These are phyloP conservation scores for Pimephales promelas DNA, from an alignment of 2,113 vertebrate genomes.

Conservation along the genomic window DNA sequence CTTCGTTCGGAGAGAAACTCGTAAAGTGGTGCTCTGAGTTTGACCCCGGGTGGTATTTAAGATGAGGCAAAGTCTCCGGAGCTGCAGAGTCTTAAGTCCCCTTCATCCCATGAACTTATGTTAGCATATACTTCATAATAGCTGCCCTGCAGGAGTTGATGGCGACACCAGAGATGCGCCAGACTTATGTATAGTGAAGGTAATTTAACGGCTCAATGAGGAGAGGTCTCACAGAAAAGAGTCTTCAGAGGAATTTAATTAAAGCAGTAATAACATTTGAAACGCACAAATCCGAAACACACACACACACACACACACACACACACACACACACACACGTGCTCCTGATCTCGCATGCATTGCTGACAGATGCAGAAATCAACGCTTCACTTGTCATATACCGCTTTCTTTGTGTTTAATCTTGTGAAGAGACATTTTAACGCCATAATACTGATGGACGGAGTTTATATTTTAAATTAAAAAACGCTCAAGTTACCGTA, in stretches of 20 bases:
- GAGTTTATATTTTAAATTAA: not conserved
- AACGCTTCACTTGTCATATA: slow-evolving; percentile 29
- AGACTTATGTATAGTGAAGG: slow-evolving; percentile 64
- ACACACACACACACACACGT: not conserved
- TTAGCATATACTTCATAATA: slow-evolving; percentile 39
- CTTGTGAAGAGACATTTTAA: not conserved
- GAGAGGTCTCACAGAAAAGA: slow-evolving; percentile 65
- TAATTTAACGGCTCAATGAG: slow-evolving; percentile 77
- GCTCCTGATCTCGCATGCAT: slow-evolving; percentile 48
- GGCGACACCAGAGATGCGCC: slow-evolving; percentile 45
- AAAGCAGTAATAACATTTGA: slow-evolving; percentile 63
- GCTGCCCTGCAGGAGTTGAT: slow-evolving; percentile 32
- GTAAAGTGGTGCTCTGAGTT: not conserved
- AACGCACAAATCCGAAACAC: slow-evolving; percentile 52
- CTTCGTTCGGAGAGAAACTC: not conserved
- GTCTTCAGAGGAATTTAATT: slow-evolving; percentile 64
- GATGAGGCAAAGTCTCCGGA: not conserved
- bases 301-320: slow-evolving; percentile 11
- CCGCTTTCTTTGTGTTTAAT: not conserved
- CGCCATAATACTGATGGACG: not conserved
- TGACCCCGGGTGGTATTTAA: slow-evolving; percentile 22
- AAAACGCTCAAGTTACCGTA: not conserved
- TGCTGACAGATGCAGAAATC: slow-evolving; percentile 47
- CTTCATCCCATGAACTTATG: slow-evolving; percentile 40
- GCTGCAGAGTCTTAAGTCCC: slow-evolving; percentile 23